Evolutionary conservation across 2,113 vertebrate species (phyloP), one percentile per base, ranked within the genome.

Genomic region (Lutjanus erythropterus): DNA sequence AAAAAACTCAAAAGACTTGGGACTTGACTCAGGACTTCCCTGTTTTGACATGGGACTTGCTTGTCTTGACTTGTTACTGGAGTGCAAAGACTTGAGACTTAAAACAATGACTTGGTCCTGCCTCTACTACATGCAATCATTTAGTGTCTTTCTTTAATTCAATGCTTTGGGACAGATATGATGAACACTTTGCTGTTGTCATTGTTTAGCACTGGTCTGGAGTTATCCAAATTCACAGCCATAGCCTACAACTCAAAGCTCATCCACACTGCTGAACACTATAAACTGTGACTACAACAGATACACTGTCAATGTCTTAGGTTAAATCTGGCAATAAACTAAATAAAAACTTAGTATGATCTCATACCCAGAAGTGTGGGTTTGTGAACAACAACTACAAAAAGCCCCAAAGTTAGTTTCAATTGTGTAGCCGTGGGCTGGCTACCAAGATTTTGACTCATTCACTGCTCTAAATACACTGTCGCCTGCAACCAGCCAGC

Each of bases 401-500:
- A 72, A 68, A 58, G 39, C 15, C 53, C 65, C 50, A 73, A 75
- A 82, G 60, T 89, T 84, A 52, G 52, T 89, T 71, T 87, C 41
- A 81, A 58, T 67, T 72, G 41, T 78, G 55, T 72, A 62, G 80
- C 78, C 81, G 35, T 74, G 39, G 68, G 72, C 72, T 78, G 62
- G 65, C 83, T 78, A 71, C 41, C 60, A 82, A 49, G 60, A 83
- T 78, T 79, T 75, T 75, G 19, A 73, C 70, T 86, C 44, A 37
- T 75, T 64, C 66, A 59, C 60, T 84, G 66, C 75, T 64, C 71
- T 31, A 75, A 87, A 89, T 83, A 71, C 75, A 58, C 12, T 76
- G 35, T 84, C 9, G 80, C 86, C 81, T 86, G 53, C 61, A 90
- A 75, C 70, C 83, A 77, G 67, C 80, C 64, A 58, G 23, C 49